A percentile compares a stretch with the other conserved stretches of the same genome.
These are phyloP conservation scores for Ancistrus triradiatus DNA, from an alignment of 2,113 vertebrate genomes.

Conservation along the genomic window DNA sequence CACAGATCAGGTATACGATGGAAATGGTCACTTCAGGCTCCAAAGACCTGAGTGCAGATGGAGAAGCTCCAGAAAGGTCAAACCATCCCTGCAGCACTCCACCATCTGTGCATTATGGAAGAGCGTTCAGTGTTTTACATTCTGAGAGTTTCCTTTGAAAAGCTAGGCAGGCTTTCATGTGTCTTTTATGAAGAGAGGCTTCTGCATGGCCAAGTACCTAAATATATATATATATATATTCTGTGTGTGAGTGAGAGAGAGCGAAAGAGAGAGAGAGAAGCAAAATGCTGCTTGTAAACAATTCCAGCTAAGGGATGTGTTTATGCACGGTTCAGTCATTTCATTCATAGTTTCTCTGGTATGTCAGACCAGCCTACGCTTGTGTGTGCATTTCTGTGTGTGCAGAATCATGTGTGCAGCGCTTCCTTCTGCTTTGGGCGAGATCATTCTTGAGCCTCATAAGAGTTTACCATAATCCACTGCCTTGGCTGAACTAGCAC, in stretches of 20 bases:
- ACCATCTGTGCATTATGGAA: too few relatives aligned
- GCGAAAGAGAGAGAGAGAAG: background rate
- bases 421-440: background rate
- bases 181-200: too few relatives aligned
- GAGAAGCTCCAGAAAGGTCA: too few relatives aligned
- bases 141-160: too few relatives aligned
- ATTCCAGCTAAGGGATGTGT: conserved; percentile 9
- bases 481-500: conserved; percentile 1
- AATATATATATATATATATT: background rate
- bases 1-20: too few relatives aligned
- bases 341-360: conserved; percentile 3
- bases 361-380: conserved; percentile 1
- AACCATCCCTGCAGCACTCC: too few relatives aligned
- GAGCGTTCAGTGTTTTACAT: too few relatives aligned
- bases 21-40: too few relatives aligned
- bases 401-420: conserved; percentile 1
- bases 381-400: conserved; percentile 6
- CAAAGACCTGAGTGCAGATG: too few relatives aligned
- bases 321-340: conserved; percentile 1
- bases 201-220: too few relatives aligned
- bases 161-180: too few relatives aligned
- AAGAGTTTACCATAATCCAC: conserved; percentile 8
- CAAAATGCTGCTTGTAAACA: background rate
- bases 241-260: background rate
- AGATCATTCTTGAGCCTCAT: conserved; percentile 3